Base-by-base conservation (phyloP, 2,113 vertebrate species). In the Lanius ludovicianus region DNA sequence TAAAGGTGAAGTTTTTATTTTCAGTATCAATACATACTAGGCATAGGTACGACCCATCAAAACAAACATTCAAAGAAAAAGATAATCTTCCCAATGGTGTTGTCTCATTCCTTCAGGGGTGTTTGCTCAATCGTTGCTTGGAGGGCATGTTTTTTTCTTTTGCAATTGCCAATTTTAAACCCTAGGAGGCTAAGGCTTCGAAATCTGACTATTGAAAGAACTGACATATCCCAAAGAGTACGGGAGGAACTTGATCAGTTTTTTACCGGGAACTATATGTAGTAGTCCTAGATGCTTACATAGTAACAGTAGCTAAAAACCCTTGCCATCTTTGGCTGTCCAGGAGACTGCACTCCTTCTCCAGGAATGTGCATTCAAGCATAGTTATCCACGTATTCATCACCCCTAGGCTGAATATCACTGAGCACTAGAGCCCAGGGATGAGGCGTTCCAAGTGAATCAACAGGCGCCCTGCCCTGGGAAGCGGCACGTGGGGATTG, bases 231-330 rank as follows among this genome's bases (percentile, higher is more conserved):
- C 46, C 22, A 12, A 80, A 55, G 87, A 76, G 53, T 4, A 0
- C 24, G 83, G 57, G 35, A 85, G 63, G 15, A 17, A 83, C 73
- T 80, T 80, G 50, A 17, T 65, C 77, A 65, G 35, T 6, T 16
- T 78, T 60, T 88, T 81, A 56, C 44, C 69, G 33, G 33, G 39
- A 90, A 88, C 44, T 84, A 71, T 64, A 65, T 69, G 46, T 69
- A 88, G 94, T 74, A 91, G 57, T 85, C 57, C 27, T 67, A 55
- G 41, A 90, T 85, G 78, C 84, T 80, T 94, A 94, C 85, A 95
- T 79, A 94, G 93, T 89, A 93, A 91, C 90, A 88, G 92, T 91
- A 95, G 81, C 75, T 96, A 96, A 91, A 94, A 94, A 93, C 79
- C 74, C 85, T 88, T 73, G 25, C 92, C 76, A 67, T 90, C 79